Evolutionary conservation across 2,113 vertebrate species (phyloP), one percentile per base, ranked within the genome.

Genomic region (Leptosomus discolor): DNA sequence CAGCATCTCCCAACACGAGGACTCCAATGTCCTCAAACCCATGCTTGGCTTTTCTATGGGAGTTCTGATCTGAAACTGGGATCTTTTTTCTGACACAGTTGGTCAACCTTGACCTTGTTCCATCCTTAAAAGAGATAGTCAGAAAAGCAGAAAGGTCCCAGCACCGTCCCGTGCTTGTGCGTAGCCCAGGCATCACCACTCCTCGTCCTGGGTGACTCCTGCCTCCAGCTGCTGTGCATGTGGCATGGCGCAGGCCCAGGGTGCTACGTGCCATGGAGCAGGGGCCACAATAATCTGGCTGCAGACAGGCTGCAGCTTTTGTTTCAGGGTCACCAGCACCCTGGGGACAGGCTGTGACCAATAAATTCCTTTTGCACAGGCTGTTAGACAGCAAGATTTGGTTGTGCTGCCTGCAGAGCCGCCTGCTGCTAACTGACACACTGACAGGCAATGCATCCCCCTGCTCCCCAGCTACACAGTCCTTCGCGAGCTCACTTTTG

Each of bases 381-480:
- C 37, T 68, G 21, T 18, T 19, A 16, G 74, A 77, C 27, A 39
- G 22, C 18, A 92, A 15, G 27, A 30, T 65, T 53, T 36, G 23
- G 12, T 37, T 43, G 67, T 41, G 54, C 53, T 85, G 64, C 54
- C 58, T 60, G 50, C 65, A 53, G 69, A 88, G 53, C 58, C 81
- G 78, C 50, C 54, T 17, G 32, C 84, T 91, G 77, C 46, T 43
- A 30, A 36, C 58, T 34, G 20, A n/a, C 39, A 76, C 34, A 36
- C 18, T 0, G 0, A 11, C 15, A 56, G 37, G 41, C 34, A 85
- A 21, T 1, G 36, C 34, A 23, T 4, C 20, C 27, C 60, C 36
- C 41, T 0, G 0, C 41, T 73, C 78, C 60, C 24, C 0, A 0
- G 24, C 34, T 9, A 2, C n/a, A 6, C 1, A 2, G 36, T 27